Conservation (phyloP, 1,140 invertebrate genomes). For the Leguminivora glycinivorella region DNA sequence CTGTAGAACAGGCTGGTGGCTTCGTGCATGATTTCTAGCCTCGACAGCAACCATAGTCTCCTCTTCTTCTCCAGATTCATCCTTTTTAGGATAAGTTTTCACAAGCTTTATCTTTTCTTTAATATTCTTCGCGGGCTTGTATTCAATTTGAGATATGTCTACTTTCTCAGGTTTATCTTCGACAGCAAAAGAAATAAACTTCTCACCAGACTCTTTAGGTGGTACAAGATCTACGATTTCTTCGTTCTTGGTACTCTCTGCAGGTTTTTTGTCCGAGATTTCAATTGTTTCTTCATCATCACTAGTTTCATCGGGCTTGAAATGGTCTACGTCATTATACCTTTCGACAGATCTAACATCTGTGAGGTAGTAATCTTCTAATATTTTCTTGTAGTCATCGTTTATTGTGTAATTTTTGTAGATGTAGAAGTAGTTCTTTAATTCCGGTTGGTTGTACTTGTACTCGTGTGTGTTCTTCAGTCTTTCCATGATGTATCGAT, state of each 20-base stretch:
- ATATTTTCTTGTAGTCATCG: conserved; percentile 80
- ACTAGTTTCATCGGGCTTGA: conserved; percentile 51
- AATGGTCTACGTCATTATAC: conserved; percentile 58
- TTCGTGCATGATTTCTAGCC: conserved; percentile 75
- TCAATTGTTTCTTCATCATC: conserved; percentile 51
- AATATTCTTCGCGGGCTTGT: conserved; percentile 76
- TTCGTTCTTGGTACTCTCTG: conserved; percentile 57
- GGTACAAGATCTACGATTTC: conserved; percentile 65
- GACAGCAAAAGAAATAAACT: conserved; percentile 72
- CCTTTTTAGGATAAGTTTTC: conserved; percentile 73
- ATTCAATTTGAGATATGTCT: conserved; percentile 57
- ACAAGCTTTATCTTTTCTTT: conserved; percentile 76
- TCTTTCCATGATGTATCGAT: conserved; percentile 73
- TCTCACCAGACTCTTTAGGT: conserved; percentile 63
- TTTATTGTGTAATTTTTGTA: conserved; percentile 82
- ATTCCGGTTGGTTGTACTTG: conserved; percentile 78
- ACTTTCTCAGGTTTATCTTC: conserved; percentile 75
- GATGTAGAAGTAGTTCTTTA: conserved; percentile 83
- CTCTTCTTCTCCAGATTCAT: conserved; percentile 72
- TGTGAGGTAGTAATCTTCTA: conserved; percentile 80
- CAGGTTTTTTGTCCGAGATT: conserved; percentile 49
- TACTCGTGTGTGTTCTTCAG: conserved; percentile 79
- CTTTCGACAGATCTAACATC: conserved; percentile 80
- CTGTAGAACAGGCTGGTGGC: conserved; percentile 54
- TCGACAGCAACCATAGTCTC: conserved; percentile 82